Evolutionary conservation across 2,888 invertebrate species (phyloP).

Genomic region (Drosophila birchii): DNA sequence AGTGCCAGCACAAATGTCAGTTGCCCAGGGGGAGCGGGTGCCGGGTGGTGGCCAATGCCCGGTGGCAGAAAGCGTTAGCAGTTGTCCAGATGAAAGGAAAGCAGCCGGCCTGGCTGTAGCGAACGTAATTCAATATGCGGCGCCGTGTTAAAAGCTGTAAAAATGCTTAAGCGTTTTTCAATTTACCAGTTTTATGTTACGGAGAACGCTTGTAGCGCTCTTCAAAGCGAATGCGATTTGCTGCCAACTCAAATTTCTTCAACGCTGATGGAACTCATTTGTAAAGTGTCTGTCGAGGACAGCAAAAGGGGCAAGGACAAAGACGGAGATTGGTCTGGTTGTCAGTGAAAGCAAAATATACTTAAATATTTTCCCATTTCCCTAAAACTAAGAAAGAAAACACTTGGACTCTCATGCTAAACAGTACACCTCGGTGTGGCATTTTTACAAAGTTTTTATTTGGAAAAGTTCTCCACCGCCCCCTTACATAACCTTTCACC

Average conservation of each 20-base stretch:
- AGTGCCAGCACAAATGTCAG: slow-evolving; percentile 59
- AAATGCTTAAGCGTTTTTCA: slow-evolving; percentile 79
- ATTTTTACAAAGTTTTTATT: slow-evolving; percentile 37
- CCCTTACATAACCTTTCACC: slow-evolving; percentile 36
- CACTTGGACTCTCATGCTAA: slow-evolving; percentile 7
- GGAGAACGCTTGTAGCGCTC: slow-evolving; percentile 25
- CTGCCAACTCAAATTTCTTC: slow-evolving; percentile 65
- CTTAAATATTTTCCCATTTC: not conserved
- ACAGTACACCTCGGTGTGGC: slow-evolving; percentile 7
- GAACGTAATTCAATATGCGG: slow-evolving; percentile 78
- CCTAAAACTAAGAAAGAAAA: not conserved
- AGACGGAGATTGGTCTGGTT: slow-evolving; percentile 9
- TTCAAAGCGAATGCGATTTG: slow-evolving; percentile 69
- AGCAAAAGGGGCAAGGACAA: slow-evolving; percentile 2
- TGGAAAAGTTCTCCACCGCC: slow-evolving; percentile 27
- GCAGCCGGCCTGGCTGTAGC: slow-evolving; percentile 22
- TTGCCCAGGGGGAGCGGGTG: slow-evolving; percentile 40
- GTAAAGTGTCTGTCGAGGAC: slow-evolving; percentile 36
- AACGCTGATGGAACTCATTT: slow-evolving; percentile 60
- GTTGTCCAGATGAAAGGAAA: slow-evolving; percentile 49
- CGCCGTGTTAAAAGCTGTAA: slow-evolving; percentile 76
- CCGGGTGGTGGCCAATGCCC: slow-evolving; percentile 39
- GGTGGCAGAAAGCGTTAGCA: slow-evolving; percentile 52
- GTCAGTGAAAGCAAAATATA: not conserved
- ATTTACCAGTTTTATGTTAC: slow-evolving; percentile 76